These are phyloP conservation scores for Paedocypris sp. DNA, from an alignment of 2,113 vertebrate species.

Conservation along the genomic window DNA sequence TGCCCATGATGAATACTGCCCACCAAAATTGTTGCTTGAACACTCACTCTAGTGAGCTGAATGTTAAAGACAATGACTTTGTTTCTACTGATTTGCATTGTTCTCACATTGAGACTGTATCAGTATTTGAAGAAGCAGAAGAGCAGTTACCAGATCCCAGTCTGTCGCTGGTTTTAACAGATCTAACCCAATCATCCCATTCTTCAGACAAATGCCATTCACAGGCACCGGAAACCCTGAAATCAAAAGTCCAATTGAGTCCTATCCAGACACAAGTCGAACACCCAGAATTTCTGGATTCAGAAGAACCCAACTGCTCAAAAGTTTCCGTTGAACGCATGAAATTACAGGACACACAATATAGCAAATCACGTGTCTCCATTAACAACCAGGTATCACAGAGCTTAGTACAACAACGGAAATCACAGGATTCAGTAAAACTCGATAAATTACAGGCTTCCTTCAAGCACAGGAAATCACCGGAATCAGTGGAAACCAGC, in stretches of 20 bases:
- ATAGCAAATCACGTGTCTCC: too few species aligned
- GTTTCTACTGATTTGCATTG: background rate
- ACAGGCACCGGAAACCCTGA: too few species aligned
- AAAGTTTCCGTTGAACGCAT: background rate
- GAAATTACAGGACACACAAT: background rate
- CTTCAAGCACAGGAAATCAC: background rate
- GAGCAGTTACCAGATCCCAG: background rate
- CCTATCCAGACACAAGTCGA: too few species aligned
- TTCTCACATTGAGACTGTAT: background rate
- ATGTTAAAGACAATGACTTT: background rate
- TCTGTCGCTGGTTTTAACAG: background rate
- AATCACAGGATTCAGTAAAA: background rate
- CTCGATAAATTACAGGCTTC: background rate
- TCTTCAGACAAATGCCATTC: background rate
- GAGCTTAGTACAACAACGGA: background rate
- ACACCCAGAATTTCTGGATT: too few species aligned
- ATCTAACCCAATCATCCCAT: background rate
- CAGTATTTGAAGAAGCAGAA: background rate
- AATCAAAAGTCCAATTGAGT: too few species aligned
- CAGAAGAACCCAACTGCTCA: background rate
- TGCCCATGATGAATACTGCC: background rate
- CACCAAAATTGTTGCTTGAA: background rate
- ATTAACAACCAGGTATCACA: too few species aligned
- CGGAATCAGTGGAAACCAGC: background rate
- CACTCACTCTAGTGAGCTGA: background rate